Evolutionary conservation across 2,888 invertebrate species (phyloP).

Genomic region (Pantelozetes paolii): DNA sequence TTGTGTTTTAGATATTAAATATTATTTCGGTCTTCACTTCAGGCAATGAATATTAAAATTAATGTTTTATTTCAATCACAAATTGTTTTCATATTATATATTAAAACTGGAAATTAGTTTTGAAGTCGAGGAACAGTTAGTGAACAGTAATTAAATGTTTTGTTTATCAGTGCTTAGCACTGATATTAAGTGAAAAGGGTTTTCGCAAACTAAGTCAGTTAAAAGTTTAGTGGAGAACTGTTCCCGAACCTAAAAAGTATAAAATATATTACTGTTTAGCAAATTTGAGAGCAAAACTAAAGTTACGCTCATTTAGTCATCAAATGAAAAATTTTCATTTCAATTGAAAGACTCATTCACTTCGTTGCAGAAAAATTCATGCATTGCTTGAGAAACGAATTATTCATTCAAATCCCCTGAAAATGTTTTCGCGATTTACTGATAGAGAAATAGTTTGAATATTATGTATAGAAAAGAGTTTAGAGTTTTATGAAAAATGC

Average conservation of each 20-base stretch:
- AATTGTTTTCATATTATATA: neutral
- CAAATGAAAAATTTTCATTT: neutral
- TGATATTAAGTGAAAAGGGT: neutral
- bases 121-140: too few species aligned
- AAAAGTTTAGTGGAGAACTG: too few species aligned
- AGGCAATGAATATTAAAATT: constrained; percentile 13
- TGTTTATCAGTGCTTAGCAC: neutral
- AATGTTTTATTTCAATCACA: neutral
- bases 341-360: neutral
- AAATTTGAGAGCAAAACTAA: neutral
- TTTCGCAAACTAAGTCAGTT: too few species aligned
- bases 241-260: neutral
- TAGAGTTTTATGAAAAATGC: constrained; percentile 14
- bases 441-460: neutral
- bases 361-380: neutral
- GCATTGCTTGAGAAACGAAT: constrained; percentile 11
- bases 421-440: constrained; percentile 24
- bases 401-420: neutral
- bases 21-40: neutral
- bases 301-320: neutral
- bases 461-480: neutral
- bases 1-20: neutral
- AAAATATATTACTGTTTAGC: neutral
- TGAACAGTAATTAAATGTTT: neutral
- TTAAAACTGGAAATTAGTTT: neutral